Evolutionary conservation across 2,888 invertebrate genomes (phyloP), one percentile per base, ranked within the genome.

Genomic region (Mylabris sibirica): DNA sequence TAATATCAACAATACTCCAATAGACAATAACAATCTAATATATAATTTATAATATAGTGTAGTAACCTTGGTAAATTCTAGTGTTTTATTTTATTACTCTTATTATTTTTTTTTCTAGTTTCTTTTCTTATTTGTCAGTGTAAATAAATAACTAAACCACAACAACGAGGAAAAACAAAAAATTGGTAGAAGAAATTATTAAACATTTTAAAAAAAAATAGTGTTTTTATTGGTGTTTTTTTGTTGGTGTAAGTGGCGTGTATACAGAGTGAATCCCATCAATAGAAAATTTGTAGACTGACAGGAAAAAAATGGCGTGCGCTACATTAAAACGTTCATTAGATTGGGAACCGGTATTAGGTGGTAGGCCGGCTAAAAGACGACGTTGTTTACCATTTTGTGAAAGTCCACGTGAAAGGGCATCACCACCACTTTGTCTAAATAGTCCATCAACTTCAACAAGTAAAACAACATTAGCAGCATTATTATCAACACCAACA

Each of bases 301-400:
- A 3, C 30, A 8, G 8, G 30, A 30, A 30, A 85, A 90, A 90
- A 89, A 98, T 98, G 98, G 98, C 98, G 90, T 98, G 98, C 90
- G 97, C 97, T 87, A 98, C 98, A 82, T 89, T 98, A 77, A 98
- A 98, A 89, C 91, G 98, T 86, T 93, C 93, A 84, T 89, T 96
- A 83, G 98, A 98, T 86, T 97, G 97, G 91, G 98, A 98, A 87
- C 93, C 96, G 75, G 88, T 92, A 75, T 91, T 96, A 86, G 93
- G 93, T 84, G 93, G 93, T 82, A 88, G 94, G 81, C 95, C 96
- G 69, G 91, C 93, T 35, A 97, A 97, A 87, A 89, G 97, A 83
- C 90, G 97, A 86, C 91, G 97, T 87, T 97, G 96, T 87, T 92
- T 93, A 81, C 96, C 96, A 69, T 93, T 96, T 88, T 93, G 94